These are phyloP conservation scores for Mimachlamys varia DNA, from an alignment of 2,888 invertebrate species.

Conservation along the genomic window DNA sequence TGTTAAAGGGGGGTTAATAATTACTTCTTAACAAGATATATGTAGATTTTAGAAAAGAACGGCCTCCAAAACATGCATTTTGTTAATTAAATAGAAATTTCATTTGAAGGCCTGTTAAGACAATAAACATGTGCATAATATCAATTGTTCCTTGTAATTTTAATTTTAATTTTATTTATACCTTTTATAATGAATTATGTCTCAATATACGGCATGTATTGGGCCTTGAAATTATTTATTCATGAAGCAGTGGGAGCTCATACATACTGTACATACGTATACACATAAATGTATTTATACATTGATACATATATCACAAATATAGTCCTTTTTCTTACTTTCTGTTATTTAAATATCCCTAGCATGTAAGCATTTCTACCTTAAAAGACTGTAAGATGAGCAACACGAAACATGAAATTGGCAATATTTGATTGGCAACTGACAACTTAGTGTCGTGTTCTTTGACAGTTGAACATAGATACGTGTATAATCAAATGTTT, in stretches of 20 bases:
- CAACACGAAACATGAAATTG: neutral
- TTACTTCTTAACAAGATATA: too few species aligned
- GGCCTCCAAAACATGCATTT: too few species aligned
- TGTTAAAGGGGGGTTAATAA: too few species aligned
- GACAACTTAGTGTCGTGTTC: neutral
- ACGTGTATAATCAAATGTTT: constrained; percentile 25
- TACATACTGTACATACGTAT: neutral
- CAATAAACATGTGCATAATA: too few species aligned
- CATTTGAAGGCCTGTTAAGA: too few species aligned
- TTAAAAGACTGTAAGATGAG: neutral
- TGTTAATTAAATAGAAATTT: too few species aligned
- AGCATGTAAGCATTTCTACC: neutral
- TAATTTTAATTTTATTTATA: too few species aligned
- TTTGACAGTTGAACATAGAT: neutral
- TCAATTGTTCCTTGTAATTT: too few species aligned
- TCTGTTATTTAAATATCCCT: neutral
- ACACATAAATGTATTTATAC: neutral
- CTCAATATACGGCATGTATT: neutral
- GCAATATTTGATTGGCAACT: constrained; percentile 22
- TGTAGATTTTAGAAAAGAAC: too few species aligned
- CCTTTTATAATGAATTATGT: neutral
- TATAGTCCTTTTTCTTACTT: neutral
- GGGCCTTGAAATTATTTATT: neutral
- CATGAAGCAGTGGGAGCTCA: neutral
- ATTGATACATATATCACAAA: neutral